Evolutionary conservation across 1,140 invertebrate species (phyloP).

Genomic region (Laupala kohalensis): DNA sequence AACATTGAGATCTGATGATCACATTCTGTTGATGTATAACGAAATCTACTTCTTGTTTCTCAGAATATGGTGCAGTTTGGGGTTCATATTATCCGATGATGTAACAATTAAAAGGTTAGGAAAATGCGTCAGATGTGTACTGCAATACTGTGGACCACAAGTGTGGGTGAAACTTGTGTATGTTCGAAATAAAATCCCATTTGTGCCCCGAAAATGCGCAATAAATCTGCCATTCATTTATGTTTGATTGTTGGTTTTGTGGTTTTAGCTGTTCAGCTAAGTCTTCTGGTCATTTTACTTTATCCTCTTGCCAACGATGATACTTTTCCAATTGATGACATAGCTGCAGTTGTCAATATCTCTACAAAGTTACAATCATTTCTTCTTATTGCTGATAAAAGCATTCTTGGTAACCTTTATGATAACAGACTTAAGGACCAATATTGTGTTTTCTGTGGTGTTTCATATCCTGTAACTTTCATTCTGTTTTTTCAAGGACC

Average conservation of each 20-base stretch:
- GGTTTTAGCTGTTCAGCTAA: not conserved
- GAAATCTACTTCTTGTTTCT: too few species aligned
- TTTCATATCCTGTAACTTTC: not conserved
- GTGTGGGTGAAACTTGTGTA: too few species aligned
- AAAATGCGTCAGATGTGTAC: too few species aligned
- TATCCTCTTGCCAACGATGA: not conserved
- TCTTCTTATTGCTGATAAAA: not conserved
- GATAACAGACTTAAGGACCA: not conserved
- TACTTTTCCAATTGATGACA: not conserved
- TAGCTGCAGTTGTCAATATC: conserved; percentile 4
- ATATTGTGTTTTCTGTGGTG: conserved; percentile 1
- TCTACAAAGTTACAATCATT: not conserved
- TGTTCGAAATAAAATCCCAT: too few species aligned
- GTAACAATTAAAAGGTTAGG: too few species aligned
- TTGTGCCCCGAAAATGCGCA: conserved; percentile 6
- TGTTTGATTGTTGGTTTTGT: not conserved
- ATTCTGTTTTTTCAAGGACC: not conserved
- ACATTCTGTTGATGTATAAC: too few species aligned
- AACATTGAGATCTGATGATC: too few species aligned
- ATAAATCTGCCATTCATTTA: conserved; percentile 1
- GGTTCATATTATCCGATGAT: too few species aligned
- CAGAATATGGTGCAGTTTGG: too few species aligned
- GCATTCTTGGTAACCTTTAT: not conserved
- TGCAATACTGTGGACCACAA: too few species aligned
- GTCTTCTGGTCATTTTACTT: not conserved